phyloP scores from a whole-genome alignment of 2,888 invertebrate genomes.

The Eurois occulta region DNA sequence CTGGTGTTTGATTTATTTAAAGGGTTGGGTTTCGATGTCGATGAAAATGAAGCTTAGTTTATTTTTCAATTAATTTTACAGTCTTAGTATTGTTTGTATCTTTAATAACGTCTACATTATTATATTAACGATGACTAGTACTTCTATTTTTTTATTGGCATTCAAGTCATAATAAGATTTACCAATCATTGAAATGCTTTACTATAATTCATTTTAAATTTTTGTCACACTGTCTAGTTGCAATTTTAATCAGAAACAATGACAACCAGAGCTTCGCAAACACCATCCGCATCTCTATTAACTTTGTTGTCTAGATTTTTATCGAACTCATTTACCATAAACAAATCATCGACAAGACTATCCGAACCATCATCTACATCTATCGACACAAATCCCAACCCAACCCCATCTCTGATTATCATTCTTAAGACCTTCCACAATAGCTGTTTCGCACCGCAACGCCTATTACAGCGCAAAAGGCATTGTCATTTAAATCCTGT shows the following conservation, averaged over 20 bases:
- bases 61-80: neutral
- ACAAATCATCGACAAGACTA: slow-evolving; percentile 9
- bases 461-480: slow-evolving; percentile 84
- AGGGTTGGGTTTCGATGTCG: slow-evolving; percentile 70
- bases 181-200: neutral
- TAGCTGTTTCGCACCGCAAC: slow-evolving; percentile 86
- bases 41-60: slow-evolving; percentile 22
- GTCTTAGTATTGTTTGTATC: neutral
- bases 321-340: neutral
- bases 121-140: neutral
- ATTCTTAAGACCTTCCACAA: slow-evolving; percentile 78
- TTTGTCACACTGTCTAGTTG: neutral
- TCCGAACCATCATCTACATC: neutral
- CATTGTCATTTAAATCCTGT: slow-evolving; percentile 87
- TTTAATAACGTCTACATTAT: neutral
- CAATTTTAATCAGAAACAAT: too few species aligned
- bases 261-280: neutral
- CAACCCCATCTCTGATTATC: slow-evolving; percentile 80
- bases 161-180: neutral
- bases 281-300: neutral
- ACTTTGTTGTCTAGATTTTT: neutral
- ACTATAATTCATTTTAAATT: neutral
- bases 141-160: fast-evolving
- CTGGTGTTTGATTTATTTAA: slow-evolving; percentile 84
- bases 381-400: slow-evolving; percentile 63